phyloP scores from a whole-genome alignment of 2,888 invertebrate genomes.

The Lasioglossum morio region DNA sequence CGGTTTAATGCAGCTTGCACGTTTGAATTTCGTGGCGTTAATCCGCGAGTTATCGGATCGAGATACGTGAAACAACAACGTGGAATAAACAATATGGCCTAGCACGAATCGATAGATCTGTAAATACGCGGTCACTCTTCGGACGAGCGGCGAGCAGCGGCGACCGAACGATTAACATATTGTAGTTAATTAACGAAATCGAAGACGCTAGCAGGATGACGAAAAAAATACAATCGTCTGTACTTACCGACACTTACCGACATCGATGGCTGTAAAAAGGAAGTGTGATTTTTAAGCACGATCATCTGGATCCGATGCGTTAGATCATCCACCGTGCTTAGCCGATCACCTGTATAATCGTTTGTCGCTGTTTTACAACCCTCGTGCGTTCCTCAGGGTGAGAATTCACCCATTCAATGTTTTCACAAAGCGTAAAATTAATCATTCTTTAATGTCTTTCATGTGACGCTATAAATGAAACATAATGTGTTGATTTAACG shows the following conservation, averaged over 20 bases:
- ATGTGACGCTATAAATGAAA: no score
- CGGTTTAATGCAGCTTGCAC: not conserved
- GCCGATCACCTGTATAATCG: not conserved
- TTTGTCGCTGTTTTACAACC: conserved; percentile 5
- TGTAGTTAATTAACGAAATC: conserved; percentile 33
- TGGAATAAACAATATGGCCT: conserved; percentile 33
- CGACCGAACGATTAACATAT: conserved; percentile 19
- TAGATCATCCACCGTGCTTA: conserved; percentile 37
- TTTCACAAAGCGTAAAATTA: no score
- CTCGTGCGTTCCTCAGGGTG: no score
- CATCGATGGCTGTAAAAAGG: conserved; percentile 70
- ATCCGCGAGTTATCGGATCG: not conserved
- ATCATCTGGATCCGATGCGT: conserved; percentile 20
- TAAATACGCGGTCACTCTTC: conserved; percentile 55
- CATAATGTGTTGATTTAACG: no score
- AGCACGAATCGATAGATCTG: conserved; percentile 33
- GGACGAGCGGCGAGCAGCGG: conserved; percentile 51
- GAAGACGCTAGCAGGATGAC: conserved; percentile 18
- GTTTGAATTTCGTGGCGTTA: not conserved
- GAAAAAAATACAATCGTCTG: conserved; percentile 63
- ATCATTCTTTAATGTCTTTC: no score
- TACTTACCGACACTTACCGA: conserved; percentile 75
- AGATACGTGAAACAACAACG: not conserved
- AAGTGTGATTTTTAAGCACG: conserved; percentile 64
- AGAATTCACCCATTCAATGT: no score